Evolutionary conservation across 2,113 vertebrate genomes (phyloP), one percentile per base, ranked within the genome.

Genomic region (Pituophis catenifer): DNA sequence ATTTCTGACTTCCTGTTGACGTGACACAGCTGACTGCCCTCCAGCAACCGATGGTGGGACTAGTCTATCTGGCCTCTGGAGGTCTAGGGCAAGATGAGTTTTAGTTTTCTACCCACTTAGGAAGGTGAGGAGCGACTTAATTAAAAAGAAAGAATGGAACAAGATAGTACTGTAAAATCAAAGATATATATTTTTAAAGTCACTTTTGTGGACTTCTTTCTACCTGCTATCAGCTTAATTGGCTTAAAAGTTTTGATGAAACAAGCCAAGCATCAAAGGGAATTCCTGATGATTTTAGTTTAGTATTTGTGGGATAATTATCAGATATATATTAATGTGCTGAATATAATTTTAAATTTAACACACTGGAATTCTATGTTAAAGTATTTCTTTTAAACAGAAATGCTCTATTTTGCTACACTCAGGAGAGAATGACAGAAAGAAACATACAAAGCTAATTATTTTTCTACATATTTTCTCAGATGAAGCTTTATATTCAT

Each of bases 241-340:
- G 87, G 92, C 93, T 96, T 97, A 97, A 97, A 96, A 96, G 97
- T 96, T 97, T 96, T 96, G 92, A 97, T 95, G 93, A 97, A 93
- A 95, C 96, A 90, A 86, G 94, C 92, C 94, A 97, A 96, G 95
- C 95, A 95, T 97, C 95, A 97, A 97, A 97, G 93, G 92, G 75
- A 97, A 96, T 58, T 93, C 0, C 94, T 94, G 94, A 57, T 96
- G 86, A 97, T 95, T 97, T 81, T 95, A 95, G 55, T 95, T 91
- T 57, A 87, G 89, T 94, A 62, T 91, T 91, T 92, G 86, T 89
- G 94, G 92, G 91, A 96, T 96, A 96, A 88, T 94, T 89, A 81
- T 93, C 88, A 95, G 93, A 65, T 89, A 93, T 93, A 95, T 95
- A 90, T 75, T 85, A 91, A 91, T 44, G 95, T 95, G 94, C 91